A percentile compares a stretch with the other conserved stretches of the same genome.
These are phyloP conservation scores for Pseudococcus jackbeardsleyi DNA, from an alignment of 2,888 invertebrate genomes.

Conservation along the genomic window DNA sequence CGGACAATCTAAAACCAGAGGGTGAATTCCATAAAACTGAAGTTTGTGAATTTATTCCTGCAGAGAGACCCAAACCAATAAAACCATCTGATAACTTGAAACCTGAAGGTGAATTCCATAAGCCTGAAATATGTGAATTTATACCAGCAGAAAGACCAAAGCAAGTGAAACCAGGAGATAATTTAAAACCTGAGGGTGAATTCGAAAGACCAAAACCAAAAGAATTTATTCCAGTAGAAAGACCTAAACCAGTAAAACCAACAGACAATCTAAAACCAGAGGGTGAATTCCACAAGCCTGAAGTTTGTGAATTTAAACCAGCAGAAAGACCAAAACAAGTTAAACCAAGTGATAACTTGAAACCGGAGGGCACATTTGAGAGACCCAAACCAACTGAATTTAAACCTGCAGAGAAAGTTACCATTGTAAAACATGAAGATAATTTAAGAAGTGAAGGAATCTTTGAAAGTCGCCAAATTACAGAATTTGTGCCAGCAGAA, in stretches of 20 bases:
- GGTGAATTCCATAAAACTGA: conserved; percentile 74
- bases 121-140: conserved; percentile 66
- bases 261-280: conserved; percentile 73
- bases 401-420: conserved; percentile 72
- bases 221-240: conserved; percentile 71
- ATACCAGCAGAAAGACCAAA: conserved; percentile 71
- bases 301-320: conserved; percentile 69
- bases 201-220: conserved; percentile 69
- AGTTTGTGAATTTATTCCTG: conserved; percentile 71
- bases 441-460: conserved; percentile 72
- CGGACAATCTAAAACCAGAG: conserved; percentile 74
- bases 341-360: conserved; percentile 75
- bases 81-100: conserved; percentile 69
- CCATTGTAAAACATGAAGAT: conserved; percentile 74
- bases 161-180: conserved; percentile 70
- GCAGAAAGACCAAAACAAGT: conserved; percentile 73
- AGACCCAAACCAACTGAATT: conserved; percentile 69
- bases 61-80: conserved; percentile 71
- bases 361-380: conserved; percentile 71
- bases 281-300: conserved; percentile 66
- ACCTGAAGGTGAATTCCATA: conserved; percentile 74
- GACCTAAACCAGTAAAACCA: conserved; percentile 74
- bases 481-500: conserved; percentile 69
- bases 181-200: conserved; percentile 71
- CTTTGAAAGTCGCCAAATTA: conserved; percentile 71